phyloP scores from a whole-genome alignment of 2,113 vertebrate genomes.

The Malurus elegans region DNA sequence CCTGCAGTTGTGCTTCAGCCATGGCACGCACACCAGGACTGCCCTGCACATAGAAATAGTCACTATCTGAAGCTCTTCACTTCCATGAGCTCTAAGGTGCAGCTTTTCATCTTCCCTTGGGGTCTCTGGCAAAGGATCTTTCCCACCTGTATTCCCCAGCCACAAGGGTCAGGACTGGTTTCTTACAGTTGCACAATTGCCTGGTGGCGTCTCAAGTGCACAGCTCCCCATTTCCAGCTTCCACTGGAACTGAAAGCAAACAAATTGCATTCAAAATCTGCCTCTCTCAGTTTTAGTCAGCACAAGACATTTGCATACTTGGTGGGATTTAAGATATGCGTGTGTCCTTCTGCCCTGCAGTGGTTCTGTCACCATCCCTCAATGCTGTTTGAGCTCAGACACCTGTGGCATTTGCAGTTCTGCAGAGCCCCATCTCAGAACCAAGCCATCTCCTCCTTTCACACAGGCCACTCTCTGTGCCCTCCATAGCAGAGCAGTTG shows the following conservation, averaged over 20 bases:
- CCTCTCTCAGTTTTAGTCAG: background rate
- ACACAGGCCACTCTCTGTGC: background rate
- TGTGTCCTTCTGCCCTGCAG: background rate
- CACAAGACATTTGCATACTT: background rate
- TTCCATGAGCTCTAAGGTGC: background rate
- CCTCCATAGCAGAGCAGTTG: background rate
- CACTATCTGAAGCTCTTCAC: background rate
- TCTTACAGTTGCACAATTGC: background rate
- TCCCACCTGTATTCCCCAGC: background rate
- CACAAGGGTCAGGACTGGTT: background rate
- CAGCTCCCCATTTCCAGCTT: background rate
- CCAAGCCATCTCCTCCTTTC: background rate
- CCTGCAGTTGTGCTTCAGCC: background rate
- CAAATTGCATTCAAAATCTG: background rate
- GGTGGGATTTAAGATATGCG: background rate
- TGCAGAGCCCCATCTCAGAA: background rate
- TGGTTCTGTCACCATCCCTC: background rate
- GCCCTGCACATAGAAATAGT: background rate
- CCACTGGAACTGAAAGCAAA: background rate
- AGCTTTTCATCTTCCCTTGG: background rate
- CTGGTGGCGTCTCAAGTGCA: background rate
- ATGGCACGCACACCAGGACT: rapidly evolving
- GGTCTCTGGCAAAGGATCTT: background rate
- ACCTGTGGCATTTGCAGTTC: background rate
- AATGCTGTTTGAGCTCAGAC: background rate